These are phyloP conservation scores for Prochilodus magdalenae DNA, from an alignment of 2,113 vertebrate species.

Conservation along the genomic window DNA sequence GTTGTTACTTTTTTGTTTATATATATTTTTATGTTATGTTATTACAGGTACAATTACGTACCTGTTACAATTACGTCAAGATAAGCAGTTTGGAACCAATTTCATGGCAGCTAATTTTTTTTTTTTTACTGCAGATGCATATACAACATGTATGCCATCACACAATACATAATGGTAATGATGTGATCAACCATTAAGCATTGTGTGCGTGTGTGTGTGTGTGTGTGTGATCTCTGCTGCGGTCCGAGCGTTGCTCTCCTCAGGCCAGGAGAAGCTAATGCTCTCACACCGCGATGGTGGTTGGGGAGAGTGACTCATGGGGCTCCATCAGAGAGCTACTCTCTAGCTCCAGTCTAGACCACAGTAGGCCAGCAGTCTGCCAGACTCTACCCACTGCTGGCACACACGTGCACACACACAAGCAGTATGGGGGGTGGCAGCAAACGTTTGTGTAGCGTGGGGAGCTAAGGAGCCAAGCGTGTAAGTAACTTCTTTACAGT, in stretches of 20 bases:
- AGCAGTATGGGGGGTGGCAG: slow-evolving; percentile 54
- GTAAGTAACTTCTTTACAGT: slow-evolving; percentile 11
- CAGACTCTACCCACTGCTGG: slow-evolving; percentile 36
- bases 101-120: no score
- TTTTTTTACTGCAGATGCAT: no score
- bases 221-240: background rate
- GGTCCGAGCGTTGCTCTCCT: slow-evolving; percentile 16
- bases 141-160: no score
- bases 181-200: background rate
- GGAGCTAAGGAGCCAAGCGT: slow-evolving; percentile 42
- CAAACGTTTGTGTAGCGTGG: slow-evolving; percentile 52
- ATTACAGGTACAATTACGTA: no score
- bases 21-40: no score
- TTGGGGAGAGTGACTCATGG: slow-evolving; percentile 57
- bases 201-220: background rate
- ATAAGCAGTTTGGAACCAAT: no score
- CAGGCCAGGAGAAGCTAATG: slow-evolving; percentile 28
- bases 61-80: no score
- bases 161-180: no score
- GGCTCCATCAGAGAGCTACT: slow-evolving; percentile 41
- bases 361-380: slow-evolving; percentile 39
- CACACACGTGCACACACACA: slow-evolving; percentile 23
- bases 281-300: slow-evolving; percentile 48
- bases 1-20: no score
- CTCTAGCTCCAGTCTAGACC: slow-evolving; percentile 49